Conservation (phyloP, 2,797 vertebrate genomes). For the Catharus ustulatus region DNA sequence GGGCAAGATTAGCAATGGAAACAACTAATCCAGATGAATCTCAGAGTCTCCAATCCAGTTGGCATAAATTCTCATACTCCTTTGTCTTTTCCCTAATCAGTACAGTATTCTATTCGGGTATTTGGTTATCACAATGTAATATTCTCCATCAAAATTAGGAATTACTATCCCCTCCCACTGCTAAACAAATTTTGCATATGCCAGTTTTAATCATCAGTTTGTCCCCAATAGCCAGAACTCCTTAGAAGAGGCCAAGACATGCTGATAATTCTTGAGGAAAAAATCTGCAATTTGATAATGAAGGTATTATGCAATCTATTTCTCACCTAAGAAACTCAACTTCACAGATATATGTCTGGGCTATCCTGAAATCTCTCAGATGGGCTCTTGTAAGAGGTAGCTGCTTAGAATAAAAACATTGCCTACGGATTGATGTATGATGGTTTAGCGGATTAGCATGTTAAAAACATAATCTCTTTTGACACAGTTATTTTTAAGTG, state of each 20-base stretch:
- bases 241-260: conserved; percentile 8
- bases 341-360: not conserved
- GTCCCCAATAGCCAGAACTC: not conserved
- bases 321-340: not conserved
- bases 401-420: conserved; percentile 23
- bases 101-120: not conserved
- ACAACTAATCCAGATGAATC: not conserved
- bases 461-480: conserved; percentile 47
- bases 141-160: not conserved
- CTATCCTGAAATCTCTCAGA: not conserved
- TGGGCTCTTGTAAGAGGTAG: not conserved
- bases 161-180: not conserved
- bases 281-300: not conserved
- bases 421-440: not conserved
- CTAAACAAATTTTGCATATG: not conserved
- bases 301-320: not conserved
- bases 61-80: not conserved
- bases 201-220: conserved; percentile 7
- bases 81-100: not conserved
- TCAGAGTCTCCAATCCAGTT: not conserved
- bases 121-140: not conserved
- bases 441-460: conserved; percentile 5
- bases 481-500: conserved; percentile 45
- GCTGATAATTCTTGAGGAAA: not conserved
- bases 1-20: not conserved